Percentiles rank a stretch among this genome's conserved stretches.
Evolutionary conservation across 2,888 invertebrate genomes (phyloP).

Genomic region (Aporophyla lueneburgensis): DNA sequence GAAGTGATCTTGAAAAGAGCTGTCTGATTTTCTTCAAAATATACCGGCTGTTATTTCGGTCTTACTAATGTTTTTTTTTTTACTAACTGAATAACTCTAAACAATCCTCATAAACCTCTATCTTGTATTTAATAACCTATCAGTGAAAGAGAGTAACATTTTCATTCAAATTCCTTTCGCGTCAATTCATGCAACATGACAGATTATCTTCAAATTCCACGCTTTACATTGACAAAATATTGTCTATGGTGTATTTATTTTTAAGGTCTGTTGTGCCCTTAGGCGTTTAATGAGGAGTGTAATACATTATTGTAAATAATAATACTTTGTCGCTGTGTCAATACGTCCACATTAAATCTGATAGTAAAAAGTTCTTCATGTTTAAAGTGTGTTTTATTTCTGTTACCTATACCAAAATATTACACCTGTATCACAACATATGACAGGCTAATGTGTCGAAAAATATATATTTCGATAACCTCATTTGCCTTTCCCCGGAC

Average conservation of each 20-base stretch:
- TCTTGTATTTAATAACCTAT: background rate
- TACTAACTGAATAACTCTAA: too few relatives aligned
- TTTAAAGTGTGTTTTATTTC: conserved; percentile 80
- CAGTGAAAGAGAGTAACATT: background rate
- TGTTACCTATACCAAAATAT: too few relatives aligned
- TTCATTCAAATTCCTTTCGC: background rate
- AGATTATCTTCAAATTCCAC: conserved; percentile 26
- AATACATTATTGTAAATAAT: conserved; percentile 82
- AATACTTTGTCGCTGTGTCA: conserved; percentile 85
- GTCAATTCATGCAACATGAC: conserved; percentile 4
- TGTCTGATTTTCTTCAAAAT: background rate
- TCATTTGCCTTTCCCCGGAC: too few relatives aligned
- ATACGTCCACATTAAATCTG: conserved; percentile 89
- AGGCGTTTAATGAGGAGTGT: conserved; percentile 70
- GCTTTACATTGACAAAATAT: background rate
- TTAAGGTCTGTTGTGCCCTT: conserved; percentile 62
- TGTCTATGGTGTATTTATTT: conserved; percentile 51
- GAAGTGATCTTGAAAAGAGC: too few relatives aligned
- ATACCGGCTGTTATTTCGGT: background rate
- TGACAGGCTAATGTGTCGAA: too few relatives aligned
- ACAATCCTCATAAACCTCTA: too few relatives aligned
- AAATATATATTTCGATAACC: too few relatives aligned
- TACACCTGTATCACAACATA: too few relatives aligned
- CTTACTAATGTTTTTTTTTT: background rate
- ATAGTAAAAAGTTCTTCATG: conserved; percentile 89